Evolutionary conservation across 64 coral and sea anemone species (phyloP).

Genomic region (Dendrophyllia cribrosa): DNA sequence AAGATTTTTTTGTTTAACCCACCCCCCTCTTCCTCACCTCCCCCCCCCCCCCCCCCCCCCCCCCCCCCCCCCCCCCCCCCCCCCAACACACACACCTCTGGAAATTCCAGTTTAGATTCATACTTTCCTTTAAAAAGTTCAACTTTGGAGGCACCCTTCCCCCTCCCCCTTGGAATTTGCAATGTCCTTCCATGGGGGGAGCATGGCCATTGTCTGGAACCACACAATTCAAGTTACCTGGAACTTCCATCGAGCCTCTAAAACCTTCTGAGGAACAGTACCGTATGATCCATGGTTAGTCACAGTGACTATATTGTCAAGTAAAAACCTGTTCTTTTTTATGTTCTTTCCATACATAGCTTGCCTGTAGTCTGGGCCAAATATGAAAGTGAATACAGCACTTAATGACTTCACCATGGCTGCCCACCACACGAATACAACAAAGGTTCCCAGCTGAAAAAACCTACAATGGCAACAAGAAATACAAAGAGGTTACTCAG

Average conservation of each 20-base stretch:
- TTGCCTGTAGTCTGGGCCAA: conserved; percentile 71
- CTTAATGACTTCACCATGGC: conserved; percentile 47
- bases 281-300: conserved; percentile 84
- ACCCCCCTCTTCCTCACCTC: too few species aligned
- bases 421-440: conserved; percentile 58
- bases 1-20: too few species aligned
- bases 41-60: too few species aligned
- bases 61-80: too few species aligned
- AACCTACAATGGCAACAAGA: background rate
- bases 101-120: too few species aligned
- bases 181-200: too few species aligned
- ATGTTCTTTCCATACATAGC: conserved; percentile 70
- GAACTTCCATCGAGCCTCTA: conserved; percentile 46
- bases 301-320: conserved; percentile 53
- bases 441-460: conserved; percentile 50
- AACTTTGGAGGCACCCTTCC: too few species aligned
- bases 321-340: conserved; percentile 51
- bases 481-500: too few species aligned
- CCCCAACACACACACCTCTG: too few species aligned
- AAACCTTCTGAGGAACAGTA: conserved; percentile 65
- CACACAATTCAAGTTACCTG: conserved; percentile 37
- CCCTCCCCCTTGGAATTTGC: too few species aligned
- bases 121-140: too few species aligned
- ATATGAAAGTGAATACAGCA: conserved; percentile 44
- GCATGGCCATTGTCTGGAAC: background rate